These are phyloP conservation scores for Mnemiopsis leidyi DNA, from an alignment of 37 sponge, comb jelly and placozoan genomes.

Conservation along the genomic window DNA sequence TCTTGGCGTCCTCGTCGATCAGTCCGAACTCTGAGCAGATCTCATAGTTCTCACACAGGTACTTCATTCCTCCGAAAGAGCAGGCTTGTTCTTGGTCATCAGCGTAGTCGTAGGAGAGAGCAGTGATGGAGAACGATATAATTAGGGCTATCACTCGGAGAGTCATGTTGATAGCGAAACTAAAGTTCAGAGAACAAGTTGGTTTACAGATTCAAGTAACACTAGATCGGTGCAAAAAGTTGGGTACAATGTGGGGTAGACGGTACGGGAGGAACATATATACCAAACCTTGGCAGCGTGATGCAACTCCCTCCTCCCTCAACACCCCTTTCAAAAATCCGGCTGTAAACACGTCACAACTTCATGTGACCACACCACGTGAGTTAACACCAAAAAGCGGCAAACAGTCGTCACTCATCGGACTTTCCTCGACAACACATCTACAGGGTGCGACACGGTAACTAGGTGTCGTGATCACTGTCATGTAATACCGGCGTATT, in stretches of 20 bases:
- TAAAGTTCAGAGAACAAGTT: not conserved
- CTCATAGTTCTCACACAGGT: constrained; percentile 55
- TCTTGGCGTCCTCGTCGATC: not conserved
- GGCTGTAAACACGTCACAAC: not conserved
- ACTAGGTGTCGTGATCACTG: not conserved
- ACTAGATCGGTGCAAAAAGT: not conserved
- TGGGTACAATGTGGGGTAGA: not conserved
- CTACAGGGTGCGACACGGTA: too few species aligned
- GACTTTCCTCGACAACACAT: too few species aligned
- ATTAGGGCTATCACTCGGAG: not conserved
- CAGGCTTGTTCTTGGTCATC: not conserved
- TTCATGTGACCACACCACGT: not conserved
- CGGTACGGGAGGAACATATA: not conserved
- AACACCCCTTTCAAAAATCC: not conserved
- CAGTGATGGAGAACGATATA: not conserved
- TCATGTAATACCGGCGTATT: not conserved
- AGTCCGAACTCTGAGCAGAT: constrained; percentile 28
- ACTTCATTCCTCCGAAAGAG: not conserved
- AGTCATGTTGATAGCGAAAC: not conserved
- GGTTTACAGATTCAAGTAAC: too few species aligned
- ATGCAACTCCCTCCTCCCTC: not conserved
- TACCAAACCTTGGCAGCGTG: not conserved
- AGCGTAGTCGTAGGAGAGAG: not conserved
- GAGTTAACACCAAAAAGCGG: not conserved
- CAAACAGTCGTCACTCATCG: not conserved